phyloP scores from a whole-genome alignment of 2,113 vertebrate species.

The Sinosuthora webbiana region DNA sequence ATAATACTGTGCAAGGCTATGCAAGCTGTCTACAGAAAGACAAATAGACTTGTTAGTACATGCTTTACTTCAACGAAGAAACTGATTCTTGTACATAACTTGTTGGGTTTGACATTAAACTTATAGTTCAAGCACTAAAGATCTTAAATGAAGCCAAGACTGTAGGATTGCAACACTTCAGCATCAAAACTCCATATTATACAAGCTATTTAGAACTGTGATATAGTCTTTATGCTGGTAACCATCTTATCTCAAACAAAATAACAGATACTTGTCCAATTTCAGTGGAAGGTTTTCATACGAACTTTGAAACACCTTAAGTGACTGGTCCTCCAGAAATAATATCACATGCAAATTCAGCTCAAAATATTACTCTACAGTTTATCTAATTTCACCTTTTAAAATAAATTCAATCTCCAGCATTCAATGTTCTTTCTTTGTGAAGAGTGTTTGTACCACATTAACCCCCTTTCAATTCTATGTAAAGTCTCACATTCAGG shows the following conservation, averaged over 20 bases:
- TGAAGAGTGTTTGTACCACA: not conserved
- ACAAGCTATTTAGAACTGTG: not conserved
- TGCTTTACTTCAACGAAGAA: not conserved
- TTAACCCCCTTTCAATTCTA: not conserved
- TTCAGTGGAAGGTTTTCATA: not conserved
- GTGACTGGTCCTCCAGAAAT: not conserved
- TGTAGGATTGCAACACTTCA: not conserved
- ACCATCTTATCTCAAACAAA: not conserved
- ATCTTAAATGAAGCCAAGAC: not conserved
- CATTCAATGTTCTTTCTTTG: not conserved
- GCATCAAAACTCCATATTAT: not conserved
- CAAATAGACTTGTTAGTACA: not conserved
- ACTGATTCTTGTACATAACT: not conserved
- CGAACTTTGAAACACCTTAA: not conserved
- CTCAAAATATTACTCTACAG: not conserved
- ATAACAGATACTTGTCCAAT: not conserved
- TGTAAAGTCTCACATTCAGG: not conserved
- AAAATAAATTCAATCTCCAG: not conserved
- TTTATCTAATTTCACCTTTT: not conserved
- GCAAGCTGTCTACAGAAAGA: not conserved
- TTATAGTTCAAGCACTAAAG: not conserved
- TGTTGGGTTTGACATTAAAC: not conserved
- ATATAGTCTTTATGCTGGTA: not conserved
- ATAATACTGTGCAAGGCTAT: not conserved
- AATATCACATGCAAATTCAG: not conserved